Evolutionary conservation across 2,113 vertebrate genomes (phyloP).

Genomic region (Orycteropus afer): DNA sequence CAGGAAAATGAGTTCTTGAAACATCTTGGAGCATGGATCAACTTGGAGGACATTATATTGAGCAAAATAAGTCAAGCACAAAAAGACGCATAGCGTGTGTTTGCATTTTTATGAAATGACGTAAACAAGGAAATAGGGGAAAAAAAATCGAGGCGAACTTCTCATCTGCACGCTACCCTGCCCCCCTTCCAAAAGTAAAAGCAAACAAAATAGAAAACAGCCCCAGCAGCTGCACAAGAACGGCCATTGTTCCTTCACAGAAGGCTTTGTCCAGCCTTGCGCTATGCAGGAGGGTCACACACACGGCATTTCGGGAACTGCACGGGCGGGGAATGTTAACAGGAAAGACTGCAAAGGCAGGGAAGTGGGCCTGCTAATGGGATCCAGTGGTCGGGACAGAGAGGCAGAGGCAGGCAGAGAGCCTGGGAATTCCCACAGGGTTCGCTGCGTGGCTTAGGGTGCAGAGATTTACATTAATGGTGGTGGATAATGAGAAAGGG

Average conservation of each 20-base stretch:
- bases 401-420: not conserved
- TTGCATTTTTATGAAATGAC: not conserved
- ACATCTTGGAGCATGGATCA: not conserved
- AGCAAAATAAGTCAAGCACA: not conserved
- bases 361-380: not conserved
- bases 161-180: not conserved
- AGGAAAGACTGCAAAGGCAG: not conserved
- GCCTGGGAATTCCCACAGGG: not conserved
- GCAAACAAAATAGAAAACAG: not conserved
- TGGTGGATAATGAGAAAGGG: too few relatives aligned
- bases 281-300: not conserved
- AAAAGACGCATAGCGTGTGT: not conserved
- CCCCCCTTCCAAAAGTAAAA: not conserved
- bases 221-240: not conserved
- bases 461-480: too few relatives aligned
- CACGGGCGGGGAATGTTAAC: not conserved
- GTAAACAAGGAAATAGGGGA: not conserved
- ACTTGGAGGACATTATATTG: not conserved
- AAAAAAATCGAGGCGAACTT: not conserved
- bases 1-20: not conserved
- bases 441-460: too few relatives aligned
- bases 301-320: not conserved
- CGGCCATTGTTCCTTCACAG: not conserved
- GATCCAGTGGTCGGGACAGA: not conserved
- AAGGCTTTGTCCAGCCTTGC: not conserved